These are phyloP conservation scores for Phragmatobia fuliginosa DNA, from an alignment of 2,888 invertebrate genomes.

Conservation along the genomic window DNA sequence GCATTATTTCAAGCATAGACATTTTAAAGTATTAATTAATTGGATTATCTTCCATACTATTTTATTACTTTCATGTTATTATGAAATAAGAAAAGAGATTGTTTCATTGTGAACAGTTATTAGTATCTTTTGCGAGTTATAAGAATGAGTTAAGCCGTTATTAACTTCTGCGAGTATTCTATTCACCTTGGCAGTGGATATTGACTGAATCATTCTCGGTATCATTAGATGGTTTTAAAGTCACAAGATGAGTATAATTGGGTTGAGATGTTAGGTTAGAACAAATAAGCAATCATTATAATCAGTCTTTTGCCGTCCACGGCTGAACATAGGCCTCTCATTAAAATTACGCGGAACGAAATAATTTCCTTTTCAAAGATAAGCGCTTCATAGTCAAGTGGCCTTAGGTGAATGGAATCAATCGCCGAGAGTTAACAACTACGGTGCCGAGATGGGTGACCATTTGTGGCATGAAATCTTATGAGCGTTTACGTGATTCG, in stretches of 20 bases:
- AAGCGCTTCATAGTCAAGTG: too few species aligned
- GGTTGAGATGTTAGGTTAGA: not conserved
- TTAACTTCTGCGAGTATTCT: not conserved
- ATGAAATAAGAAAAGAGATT: not conserved
- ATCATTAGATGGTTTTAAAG: not conserved
- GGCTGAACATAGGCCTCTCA: too few species aligned
- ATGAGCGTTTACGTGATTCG: too few species aligned
- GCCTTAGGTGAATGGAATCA: too few species aligned
- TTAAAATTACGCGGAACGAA: too few species aligned
- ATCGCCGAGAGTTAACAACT: too few species aligned
- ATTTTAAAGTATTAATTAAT: not conserved
- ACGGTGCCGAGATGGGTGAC: too few species aligned
- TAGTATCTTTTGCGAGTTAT: not conserved
- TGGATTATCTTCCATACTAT: not conserved
- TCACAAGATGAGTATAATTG: not conserved
- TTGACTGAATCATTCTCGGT: not conserved
- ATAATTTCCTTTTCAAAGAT: too few species aligned
- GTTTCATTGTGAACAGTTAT: not conserved
- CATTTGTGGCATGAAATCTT: too few species aligned
- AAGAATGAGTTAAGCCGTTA: not conserved
- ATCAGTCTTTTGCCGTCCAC: not conserved
- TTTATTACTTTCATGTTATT: not conserved
- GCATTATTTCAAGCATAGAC: constrained; percentile 17
- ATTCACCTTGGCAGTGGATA: not conserved
- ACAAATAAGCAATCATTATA: not conserved